A percentile compares a stretch with the other conserved stretches of the same genome.
phyloP scores from a whole-genome alignment of 2,113 vertebrate genomes.

The Triplophysa rosa region DNA sequence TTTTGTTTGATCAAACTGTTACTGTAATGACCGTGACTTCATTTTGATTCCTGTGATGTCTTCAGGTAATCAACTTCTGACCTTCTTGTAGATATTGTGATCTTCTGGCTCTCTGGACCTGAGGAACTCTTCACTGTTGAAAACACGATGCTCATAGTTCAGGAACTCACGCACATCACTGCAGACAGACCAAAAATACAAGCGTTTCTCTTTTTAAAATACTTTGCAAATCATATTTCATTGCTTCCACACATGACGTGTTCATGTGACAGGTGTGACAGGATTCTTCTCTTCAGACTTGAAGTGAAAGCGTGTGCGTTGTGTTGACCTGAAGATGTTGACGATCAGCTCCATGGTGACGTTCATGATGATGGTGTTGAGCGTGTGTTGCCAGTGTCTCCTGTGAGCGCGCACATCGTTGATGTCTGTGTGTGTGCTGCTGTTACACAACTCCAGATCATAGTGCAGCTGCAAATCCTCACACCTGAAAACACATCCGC shows the following conservation, averaged over 20 bases:
- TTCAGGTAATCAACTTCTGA: slow-evolving; percentile 51
- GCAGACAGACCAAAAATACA: background rate
- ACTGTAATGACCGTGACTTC: background rate
- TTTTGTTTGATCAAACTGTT: too few relatives aligned
- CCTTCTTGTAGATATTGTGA: slow-evolving; percentile 89
- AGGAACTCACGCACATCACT: slow-evolving; percentile 92
- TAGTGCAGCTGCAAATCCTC: slow-evolving; percentile 84
- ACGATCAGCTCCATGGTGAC: slow-evolving; percentile 84
- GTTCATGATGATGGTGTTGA: slow-evolving; percentile 86
- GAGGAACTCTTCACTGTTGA: slow-evolving; percentile 95
- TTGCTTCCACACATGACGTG: too few relatives aligned
- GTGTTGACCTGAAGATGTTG: slow-evolving; percentile 86
- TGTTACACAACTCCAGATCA: slow-evolving; percentile 84
- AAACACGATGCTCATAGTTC: slow-evolving; percentile 92
- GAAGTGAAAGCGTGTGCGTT: background rate
- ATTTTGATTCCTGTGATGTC: background rate
- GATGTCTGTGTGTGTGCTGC: slow-evolving; percentile 76
- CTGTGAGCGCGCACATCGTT: slow-evolving; percentile 69
- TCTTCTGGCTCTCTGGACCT: slow-evolving; percentile 80
- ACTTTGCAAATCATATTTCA: too few relatives aligned
- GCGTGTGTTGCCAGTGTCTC: slow-evolving; percentile 83
- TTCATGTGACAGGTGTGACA: too few relatives aligned
- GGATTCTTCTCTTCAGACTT: too few relatives aligned
- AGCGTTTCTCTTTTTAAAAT: background rate
- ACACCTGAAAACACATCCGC: slow-evolving; percentile 65